A percentile compares a stretch with the other conserved stretches of the same genome.
These are phyloP conservation scores for Pogonus chalceus DNA, from an alignment of 1,140 invertebrate species.

Conservation along the genomic window DNA sequence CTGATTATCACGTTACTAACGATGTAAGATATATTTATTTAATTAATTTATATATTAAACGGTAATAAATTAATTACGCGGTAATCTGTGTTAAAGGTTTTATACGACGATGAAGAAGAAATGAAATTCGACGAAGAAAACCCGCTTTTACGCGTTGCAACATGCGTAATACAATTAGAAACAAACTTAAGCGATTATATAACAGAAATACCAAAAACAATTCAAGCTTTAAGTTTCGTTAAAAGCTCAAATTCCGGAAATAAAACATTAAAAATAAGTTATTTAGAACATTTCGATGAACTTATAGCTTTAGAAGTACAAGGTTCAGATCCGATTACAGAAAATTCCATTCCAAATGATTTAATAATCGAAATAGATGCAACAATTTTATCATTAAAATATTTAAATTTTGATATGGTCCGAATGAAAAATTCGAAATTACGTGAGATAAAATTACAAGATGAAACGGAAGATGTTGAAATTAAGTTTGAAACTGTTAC, in stretches of 20 bases:
- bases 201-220: conserved; percentile 39
- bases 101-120: conserved; percentile 29
- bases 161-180: conserved; percentile 44
- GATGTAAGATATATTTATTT: conserved; percentile 24
- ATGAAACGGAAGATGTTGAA: conserved; percentile 25
- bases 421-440: conserved; percentile 30
- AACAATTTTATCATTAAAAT: conserved; percentile 32
- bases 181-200: conserved; percentile 36
- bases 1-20: conserved; percentile 20
- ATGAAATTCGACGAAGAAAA: conserved; percentile 25
- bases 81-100: conserved; percentile 23
- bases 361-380: conserved; percentile 35
- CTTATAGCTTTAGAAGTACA: conserved; percentile 49
- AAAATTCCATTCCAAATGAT: conserved; percentile 21
- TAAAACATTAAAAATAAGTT: conserved; percentile 42
- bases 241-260: conserved; percentile 37
- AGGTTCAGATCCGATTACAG: conserved; percentile 35
- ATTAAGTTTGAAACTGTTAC: conserved; percentile 24
- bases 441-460: conserved; percentile 27
- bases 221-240: conserved; percentile 42
- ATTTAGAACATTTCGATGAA: conserved; percentile 41
- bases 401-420: conserved; percentile 38
- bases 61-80: background rate
- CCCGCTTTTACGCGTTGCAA: conserved; percentile 42
- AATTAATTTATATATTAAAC: background rate